Evolutionary conservation across 2,797 vertebrate species (phyloP), one percentile per base, ranked within the genome.

Genomic region (Malurus leucopterus): DNA sequence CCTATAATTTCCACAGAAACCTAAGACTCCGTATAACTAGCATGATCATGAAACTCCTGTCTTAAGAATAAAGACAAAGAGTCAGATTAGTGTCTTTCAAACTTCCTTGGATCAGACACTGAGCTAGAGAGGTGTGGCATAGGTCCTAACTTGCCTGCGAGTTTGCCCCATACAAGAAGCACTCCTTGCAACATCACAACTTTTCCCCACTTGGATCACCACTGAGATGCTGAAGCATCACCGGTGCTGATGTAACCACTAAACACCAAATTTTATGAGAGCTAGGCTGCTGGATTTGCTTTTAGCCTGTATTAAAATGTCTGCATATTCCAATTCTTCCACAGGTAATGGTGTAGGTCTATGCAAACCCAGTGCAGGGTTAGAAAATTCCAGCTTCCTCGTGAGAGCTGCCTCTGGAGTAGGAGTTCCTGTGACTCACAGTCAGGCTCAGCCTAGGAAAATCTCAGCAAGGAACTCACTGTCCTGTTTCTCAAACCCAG

Each of bases 361-460:
- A 15, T 8, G 6, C 9, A 81, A 71, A 89, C 23, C 6, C 30
- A 34, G 17, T 18, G 27, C 44, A 59, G 30, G 9, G 2, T 26
- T 77, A 63, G 68, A 50, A 91, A 83, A 64, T 10, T 65, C 18
- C 11, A 70, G 13, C 17, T 81, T 55, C 27, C 23, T 87, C 0
- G 1, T 44, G 54, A 69, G 32, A 85, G 18, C 43, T 50, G 29
- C 34, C 2, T 2, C 58, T 49, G 22, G n/a, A 38, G 8, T 30
- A 49, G 29, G 47, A 87, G 51, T 70, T 91, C 59, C 55, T 81
- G 63, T 81, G 87, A 92, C 67, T 91, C 73, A 68, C 4, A 64
- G 50, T 54, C 38, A 86, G 23, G 23, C 44, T 74, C 58, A 86
- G 55, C 21, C 44, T 36, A 46, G 63, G n/a, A 86, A 87, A 88